Base-by-base conservation (phyloP, 2,888 invertebrate species). In the Omphaloscelis lunosa region DNA sequence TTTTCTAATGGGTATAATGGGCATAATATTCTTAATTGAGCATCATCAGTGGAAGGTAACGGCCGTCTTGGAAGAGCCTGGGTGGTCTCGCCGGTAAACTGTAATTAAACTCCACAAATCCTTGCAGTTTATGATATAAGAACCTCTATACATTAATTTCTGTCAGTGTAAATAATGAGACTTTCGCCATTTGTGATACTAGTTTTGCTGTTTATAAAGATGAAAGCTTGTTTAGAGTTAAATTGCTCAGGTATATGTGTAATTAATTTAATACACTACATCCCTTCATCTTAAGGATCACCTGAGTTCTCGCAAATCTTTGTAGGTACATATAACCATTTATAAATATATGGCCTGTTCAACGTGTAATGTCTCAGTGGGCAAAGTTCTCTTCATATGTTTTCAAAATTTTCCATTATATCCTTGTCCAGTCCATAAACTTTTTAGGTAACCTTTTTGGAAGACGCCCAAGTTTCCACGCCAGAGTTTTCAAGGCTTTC, bases 71-170 rank as follows among this genome's bases (percentile, higher is more conserved):
- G 58, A 81, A 65, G 56, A 67, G 63, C 88, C 79, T 92, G 92
- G 92, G 93, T 93, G 93, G 93, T 92, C 93, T 71, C n/a, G 63
- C 72, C n/a, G 23, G 66, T 62, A 80, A 63, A 76, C 84, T 69
- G 84, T 87, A 90, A 91, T 91, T 91, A 90, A 83, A 84, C 63
- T 66, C 71, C 76, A 91, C 89, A 88, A 90, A 90, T 89, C 88
- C 87, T 85, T 73, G 70, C 39, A 77, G 79, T 69, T 80, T 59
- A 77, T 77, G 77, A 71, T 86, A 81, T 77, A 71, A 80, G 74
- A 75, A 77, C 59, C 45, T 75, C 27, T 69, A 45, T 65, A 75
- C 66, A 83, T 83, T 83, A 12, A 70, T 86, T 75, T 72, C 29
- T 63, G 82, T 72, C 76, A 62, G 53, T 45, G 75, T 72, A 67